phyloP scores from a whole-genome alignment of 2,797 vertebrate genomes.

The Pseudochirops corinnae region DNA sequence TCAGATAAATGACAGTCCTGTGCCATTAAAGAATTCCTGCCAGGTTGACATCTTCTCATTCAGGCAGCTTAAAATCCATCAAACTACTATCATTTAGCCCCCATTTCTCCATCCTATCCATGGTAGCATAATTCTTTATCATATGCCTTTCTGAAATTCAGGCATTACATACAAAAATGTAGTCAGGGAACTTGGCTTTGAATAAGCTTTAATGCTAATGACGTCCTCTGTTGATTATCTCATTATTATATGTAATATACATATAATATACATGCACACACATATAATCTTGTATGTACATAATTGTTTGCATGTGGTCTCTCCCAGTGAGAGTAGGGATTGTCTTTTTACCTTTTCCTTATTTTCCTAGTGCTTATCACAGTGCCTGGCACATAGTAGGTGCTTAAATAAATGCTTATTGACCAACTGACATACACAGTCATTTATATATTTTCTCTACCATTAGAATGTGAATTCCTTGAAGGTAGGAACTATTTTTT shows the following conservation, averaged over 20 bases:
- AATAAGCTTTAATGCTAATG: background rate
- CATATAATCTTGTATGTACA: background rate
- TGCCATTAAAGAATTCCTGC: background rate
- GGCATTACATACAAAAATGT: background rate
- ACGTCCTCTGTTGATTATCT: background rate
- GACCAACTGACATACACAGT: background rate
- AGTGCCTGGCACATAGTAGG: background rate
- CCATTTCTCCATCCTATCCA: background rate
- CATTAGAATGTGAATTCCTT: no score
- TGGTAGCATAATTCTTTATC: background rate
- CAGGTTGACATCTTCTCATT: background rate
- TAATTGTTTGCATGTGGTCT: background rate
- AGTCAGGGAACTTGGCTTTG: background rate
- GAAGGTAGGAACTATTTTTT: no score
- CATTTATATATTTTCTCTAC: no score
- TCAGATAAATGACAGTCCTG: background rate
- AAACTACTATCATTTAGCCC: background rate
- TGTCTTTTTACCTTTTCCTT: background rate
- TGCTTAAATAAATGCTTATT: background rate
- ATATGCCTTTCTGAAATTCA: background rate
- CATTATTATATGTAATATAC: no score
- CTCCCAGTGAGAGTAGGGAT: background rate
- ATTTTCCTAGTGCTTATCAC: background rate
- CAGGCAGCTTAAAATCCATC: background rate
- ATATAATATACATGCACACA: no score